phyloP scores from a whole-genome alignment of 2,113 vertebrate species.

The Podarcis raffonei region DNA sequence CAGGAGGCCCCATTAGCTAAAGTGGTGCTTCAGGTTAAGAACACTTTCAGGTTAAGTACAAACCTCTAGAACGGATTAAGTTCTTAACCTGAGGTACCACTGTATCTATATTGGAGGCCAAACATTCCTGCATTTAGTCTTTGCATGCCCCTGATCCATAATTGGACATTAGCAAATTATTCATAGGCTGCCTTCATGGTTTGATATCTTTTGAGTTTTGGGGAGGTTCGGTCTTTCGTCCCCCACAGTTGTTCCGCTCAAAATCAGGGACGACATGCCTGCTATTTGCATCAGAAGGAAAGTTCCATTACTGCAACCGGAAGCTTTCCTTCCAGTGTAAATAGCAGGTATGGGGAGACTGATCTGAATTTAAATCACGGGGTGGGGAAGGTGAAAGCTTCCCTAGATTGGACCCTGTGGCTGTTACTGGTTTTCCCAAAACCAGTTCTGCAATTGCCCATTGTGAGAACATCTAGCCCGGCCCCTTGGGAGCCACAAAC shows the following conservation, averaged over 20 bases:
- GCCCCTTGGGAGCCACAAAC: not conserved
- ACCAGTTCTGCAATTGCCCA: not conserved
- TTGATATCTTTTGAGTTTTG: too few species aligned
- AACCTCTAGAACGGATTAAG: too few species aligned
- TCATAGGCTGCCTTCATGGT: too few species aligned
- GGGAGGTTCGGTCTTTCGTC: not conserved
- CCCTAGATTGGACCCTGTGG: not conserved
- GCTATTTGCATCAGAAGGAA: not conserved
- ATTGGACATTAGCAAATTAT: too few species aligned
- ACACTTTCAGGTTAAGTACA: too few species aligned
- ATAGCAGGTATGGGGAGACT: not conserved
- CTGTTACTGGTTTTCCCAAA: not conserved
- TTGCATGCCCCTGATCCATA: too few species aligned
- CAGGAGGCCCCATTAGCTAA: too few species aligned
- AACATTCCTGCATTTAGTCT: too few species aligned
- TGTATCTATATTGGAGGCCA: too few species aligned
- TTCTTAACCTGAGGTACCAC: too few species aligned
- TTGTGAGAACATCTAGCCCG: not conserved
- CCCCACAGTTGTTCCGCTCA: not conserved
- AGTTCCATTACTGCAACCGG: not conserved
- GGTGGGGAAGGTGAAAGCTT: not conserved
- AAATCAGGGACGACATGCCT: not conserved
- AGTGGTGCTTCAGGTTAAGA: too few species aligned
- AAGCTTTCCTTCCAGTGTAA: not conserved
- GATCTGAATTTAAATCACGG: not conserved